A percentile compares a stretch with the other conserved stretches of the same genome.
Evolutionary conservation across 2,113 vertebrate genomes (phyloP).

Genomic region (Osmerus mordax): DNA sequence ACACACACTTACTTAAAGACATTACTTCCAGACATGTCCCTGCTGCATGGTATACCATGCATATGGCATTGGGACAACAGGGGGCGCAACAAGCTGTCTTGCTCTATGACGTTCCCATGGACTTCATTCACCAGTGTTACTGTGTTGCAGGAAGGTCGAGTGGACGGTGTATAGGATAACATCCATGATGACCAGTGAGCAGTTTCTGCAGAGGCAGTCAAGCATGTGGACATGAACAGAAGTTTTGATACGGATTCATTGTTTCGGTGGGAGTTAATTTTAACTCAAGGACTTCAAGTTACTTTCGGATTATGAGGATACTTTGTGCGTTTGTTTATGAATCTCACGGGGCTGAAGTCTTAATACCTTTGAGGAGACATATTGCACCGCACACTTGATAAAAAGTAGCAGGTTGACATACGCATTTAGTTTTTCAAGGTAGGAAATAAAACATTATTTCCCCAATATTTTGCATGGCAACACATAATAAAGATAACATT

Average conservation of each 20-base stretch:
- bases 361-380: neutral
- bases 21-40: no score
- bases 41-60: no score
- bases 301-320: conserved; percentile 26
- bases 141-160: conserved; percentile 1
- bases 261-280: conserved; percentile 12
- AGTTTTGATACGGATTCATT: conserved; percentile 7
- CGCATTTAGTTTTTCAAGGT: neutral
- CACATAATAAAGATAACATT: no score
- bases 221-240: conserved; percentile 4
- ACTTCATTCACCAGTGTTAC: conserved; percentile 31
- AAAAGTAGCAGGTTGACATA: neutral
- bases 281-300: conserved; percentile 39
- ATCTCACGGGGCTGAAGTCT: conserved; percentile 4
- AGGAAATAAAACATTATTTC: neutral
- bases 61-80: conserved; percentile 25
- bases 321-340: conserved; percentile 32
- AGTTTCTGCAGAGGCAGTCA: neutral
- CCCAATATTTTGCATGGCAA: no score
- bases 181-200: conserved; percentile 13
- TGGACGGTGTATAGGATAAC: neutral
- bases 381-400: conserved; percentile 14
- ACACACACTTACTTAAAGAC: neutral
- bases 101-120: conserved; percentile 7
- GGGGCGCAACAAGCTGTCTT: conserved; percentile 47